phyloP scores from a whole-genome alignment of 2,113 vertebrate genomes.

The Microcebus murinus region DNA sequence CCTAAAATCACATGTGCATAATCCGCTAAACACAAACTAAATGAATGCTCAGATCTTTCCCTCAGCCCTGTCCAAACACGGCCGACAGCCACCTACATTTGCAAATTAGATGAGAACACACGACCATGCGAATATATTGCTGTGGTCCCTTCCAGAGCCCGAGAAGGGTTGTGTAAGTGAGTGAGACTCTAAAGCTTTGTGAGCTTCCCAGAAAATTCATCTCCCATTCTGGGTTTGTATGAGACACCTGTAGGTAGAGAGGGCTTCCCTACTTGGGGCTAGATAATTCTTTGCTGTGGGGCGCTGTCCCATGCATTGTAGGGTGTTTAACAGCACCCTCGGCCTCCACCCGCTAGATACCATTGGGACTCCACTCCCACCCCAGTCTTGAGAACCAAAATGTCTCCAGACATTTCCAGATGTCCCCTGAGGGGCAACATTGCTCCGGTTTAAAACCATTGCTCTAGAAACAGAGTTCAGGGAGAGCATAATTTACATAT shows the following conservation, averaged over 20 bases:
- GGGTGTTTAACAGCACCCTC: not conserved
- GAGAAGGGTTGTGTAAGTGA: not conserved
- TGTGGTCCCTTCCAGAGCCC: no score
- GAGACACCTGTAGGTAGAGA: not conserved
- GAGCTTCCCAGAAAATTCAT: not conserved
- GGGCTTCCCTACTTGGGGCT: not conserved
- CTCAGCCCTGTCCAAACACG: not conserved
- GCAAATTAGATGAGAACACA: not conserved
- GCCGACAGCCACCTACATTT: not conserved
- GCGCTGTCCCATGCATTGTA: not conserved
- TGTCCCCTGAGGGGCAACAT: not conserved
- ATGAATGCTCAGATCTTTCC: not conserved
- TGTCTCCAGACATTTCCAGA: not conserved
- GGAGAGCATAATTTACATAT: not conserved
- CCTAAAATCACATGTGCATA: not conserved
- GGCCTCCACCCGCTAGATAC: not conserved
- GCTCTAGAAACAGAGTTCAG: not conserved
- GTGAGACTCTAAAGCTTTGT: not conserved
- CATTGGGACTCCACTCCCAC: no score
- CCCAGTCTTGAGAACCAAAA: not conserved
- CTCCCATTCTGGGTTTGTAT: not conserved
- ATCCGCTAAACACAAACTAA: not conserved
- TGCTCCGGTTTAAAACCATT: not conserved
- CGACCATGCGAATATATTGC: fast-evolving
- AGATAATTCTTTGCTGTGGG: not conserved